Evolutionary conservation across 2,797 vertebrate genomes (phyloP).

Genomic region (Pseudochromis fuscus): DNA sequence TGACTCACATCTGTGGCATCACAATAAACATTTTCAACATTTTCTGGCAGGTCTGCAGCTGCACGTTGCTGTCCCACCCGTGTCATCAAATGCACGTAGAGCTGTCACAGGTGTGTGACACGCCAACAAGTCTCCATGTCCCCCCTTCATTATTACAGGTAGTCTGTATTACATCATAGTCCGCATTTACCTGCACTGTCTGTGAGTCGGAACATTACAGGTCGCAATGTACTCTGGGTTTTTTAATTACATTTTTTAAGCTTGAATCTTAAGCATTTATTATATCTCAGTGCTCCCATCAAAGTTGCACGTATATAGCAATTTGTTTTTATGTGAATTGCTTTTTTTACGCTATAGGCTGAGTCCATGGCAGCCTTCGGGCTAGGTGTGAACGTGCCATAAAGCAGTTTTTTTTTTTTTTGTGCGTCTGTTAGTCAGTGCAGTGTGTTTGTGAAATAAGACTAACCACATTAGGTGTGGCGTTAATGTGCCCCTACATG

Average conservation of each 20-base stretch:
- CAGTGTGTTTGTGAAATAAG: slow-evolving; percentile 16
- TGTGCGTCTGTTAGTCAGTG: slow-evolving; percentile 14
- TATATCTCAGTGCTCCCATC: slow-evolving; percentile 25
- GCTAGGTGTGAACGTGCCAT: slow-evolving; percentile 47
- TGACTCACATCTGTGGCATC: neutral
- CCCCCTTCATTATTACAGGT: neutral
- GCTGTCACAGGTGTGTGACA: slow-evolving; percentile 1
- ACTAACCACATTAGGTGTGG: slow-evolving; percentile 23
- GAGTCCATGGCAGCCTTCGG: slow-evolving; percentile 36
- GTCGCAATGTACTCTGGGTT: slow-evolving; percentile 4
- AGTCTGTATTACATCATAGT: neutral
- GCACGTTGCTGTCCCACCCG: neutral
- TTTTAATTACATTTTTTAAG: slow-evolving; percentile 32
- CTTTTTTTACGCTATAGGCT: slow-evolving; percentile 25
- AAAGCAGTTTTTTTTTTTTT: slow-evolving; percentile 36
- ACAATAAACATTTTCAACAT: neutral
- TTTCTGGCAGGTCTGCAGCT: neutral
- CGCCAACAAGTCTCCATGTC: neutral
- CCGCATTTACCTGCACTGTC: neutral
- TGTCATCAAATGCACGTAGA: neutral
- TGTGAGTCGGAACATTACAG: neutral
- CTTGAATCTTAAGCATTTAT: slow-evolving; percentile 10
- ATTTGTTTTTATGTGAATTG: slow-evolving; percentile 50
- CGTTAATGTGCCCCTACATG: slow-evolving; percentile 29
- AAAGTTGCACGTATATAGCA: slow-evolving; percentile 20